Evolutionary conservation across 2,797 vertebrate species (phyloP), one percentile per base, ranked within the genome.

Genomic region (Fratercula arctica): DNA sequence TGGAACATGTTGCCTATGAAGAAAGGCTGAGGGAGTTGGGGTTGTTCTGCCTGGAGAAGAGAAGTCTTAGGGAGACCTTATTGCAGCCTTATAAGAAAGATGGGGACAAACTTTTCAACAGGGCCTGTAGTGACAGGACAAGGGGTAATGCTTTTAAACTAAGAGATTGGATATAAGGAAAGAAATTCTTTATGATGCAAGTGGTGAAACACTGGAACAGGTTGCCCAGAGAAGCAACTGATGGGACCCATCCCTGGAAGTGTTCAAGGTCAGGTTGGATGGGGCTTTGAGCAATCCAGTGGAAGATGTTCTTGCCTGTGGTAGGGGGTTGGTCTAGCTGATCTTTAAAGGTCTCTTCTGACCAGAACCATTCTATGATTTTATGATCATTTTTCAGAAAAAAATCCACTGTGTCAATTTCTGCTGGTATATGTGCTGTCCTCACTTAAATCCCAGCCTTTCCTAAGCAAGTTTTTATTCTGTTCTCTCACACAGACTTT

Each of bases 121-220:
- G 35, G 45, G 18, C 8, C 45, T 81, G 66, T 41, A 60, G 54
- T 50, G 64, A 57, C 8, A 28, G 24, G 31, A 61, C 9, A 41
- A 41, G 23, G 11, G 11, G 13, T 29, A 67, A 46, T 3, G 7
- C 15, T 33, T 56, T 64, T 57, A 78, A 41, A 41, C 24, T n/a
- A 41, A 31, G 54, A 46, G 13, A 16, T 12, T n/a, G 29, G 51
- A 48, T 75, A 41, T 57, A 57, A 66, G 18, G 29, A 43, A 68
- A 59, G 10, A 59, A 57, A 59, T 63, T 70, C 7, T 70, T 70
- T 41, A 35, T 1, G 0, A 57, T 50, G 14, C 0, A 1, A 6
- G 8, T n/a, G 10, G 29, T 46, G 25, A 87, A 66, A 63, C 39
- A 45, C 17, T 60, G 26, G 24, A 69, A 69, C 5, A 69, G n/a